Conservation (phyloP, 2,888 invertebrate genomes). For the Baccha elongata region DNA sequence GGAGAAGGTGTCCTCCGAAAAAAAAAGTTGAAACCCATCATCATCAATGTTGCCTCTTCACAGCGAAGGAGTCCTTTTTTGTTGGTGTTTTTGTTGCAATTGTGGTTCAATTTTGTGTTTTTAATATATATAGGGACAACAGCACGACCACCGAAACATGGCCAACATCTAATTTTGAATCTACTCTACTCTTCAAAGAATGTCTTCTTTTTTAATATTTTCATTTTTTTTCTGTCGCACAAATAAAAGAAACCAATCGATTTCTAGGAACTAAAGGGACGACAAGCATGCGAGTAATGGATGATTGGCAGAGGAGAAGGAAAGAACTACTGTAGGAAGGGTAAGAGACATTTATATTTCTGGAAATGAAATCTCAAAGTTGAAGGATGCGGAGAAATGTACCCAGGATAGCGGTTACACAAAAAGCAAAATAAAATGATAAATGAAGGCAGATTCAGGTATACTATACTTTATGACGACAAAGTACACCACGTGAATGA, state of each 20-base stretch:
- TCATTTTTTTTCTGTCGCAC: neutral
- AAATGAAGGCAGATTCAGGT: constrained; percentile 15
- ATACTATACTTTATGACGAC: neutral
- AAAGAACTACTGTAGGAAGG: neutral
- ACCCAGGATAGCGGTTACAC: constrained; percentile 3
- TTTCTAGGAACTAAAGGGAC: constrained; percentile 13
- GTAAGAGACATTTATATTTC: neutral
- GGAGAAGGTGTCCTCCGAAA: constrained; percentile 29
- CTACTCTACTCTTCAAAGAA: constrained; percentile 17
- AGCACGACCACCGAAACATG: constrained; percentile 45
- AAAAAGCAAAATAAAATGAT: constrained; percentile 11
- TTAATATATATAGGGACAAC: constrained; percentile 6
- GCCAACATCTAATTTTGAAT: constrained; percentile 53
- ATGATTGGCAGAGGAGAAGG: constrained; percentile 29
- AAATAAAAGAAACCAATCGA: constrained; percentile 41
- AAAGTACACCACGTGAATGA: constrained; percentile 21
- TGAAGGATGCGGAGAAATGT: constrained; percentile 51
- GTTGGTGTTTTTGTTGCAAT: constrained; percentile 3
- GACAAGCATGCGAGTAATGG: constrained; percentile 28
- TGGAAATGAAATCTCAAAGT: constrained; percentile 41
- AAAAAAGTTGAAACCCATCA: constrained; percentile 42
- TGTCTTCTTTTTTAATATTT: constrained; percentile 29
- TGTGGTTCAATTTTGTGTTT: constrained; percentile 31
- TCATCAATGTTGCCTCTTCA: constrained; percentile 25
- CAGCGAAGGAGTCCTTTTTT: constrained; percentile 9